Conservation (phyloP, 2,888 invertebrate genomes). For the Cheilosia impressa region DNA sequence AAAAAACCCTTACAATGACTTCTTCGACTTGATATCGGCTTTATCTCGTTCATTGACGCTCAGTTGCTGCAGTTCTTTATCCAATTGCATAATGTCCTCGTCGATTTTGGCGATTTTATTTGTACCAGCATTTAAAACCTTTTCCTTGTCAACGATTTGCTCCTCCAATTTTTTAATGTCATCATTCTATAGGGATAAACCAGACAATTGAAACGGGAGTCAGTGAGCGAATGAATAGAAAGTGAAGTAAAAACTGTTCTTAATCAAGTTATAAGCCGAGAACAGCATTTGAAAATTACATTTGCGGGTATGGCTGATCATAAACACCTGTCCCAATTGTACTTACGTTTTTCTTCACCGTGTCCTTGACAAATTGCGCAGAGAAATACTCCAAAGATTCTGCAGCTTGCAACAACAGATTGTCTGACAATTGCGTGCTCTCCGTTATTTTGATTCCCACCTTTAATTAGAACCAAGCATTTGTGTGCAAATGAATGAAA, state of each 20-base stretch:
- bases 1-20: slow-evolving; percentile 83
- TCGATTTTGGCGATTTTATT: slow-evolving; percentile 89
- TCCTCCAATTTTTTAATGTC: slow-evolving; percentile 89
- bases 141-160: slow-evolving; percentile 85
- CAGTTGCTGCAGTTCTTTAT: slow-evolving; percentile 85
- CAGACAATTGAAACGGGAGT: not conserved
- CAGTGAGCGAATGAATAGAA: no score
- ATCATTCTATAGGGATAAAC: slow-evolving; percentile 85
- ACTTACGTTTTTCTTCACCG: slow-evolving; percentile 90
- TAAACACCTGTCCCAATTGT: no score
- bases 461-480: slow-evolving; percentile 81
- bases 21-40: slow-evolving; percentile 81
- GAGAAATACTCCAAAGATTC: slow-evolving; percentile 88
- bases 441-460: slow-evolving; percentile 85
- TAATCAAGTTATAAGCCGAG: no score
- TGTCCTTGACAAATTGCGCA: slow-evolving; percentile 87
- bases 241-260: no score
- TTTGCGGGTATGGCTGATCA: no score
- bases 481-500: not conserved
- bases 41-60: slow-evolving; percentile 45
- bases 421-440: slow-evolving; percentile 85
- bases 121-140: slow-evolving; percentile 86
- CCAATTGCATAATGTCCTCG: slow-evolving; percentile 87
- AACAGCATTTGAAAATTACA: no score
- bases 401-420: slow-evolving; percentile 87